These are phyloP conservation scores for Liopterus haemorrhoidalis DNA, from an alignment of 2,888 invertebrate species.

Conservation along the genomic window DNA sequence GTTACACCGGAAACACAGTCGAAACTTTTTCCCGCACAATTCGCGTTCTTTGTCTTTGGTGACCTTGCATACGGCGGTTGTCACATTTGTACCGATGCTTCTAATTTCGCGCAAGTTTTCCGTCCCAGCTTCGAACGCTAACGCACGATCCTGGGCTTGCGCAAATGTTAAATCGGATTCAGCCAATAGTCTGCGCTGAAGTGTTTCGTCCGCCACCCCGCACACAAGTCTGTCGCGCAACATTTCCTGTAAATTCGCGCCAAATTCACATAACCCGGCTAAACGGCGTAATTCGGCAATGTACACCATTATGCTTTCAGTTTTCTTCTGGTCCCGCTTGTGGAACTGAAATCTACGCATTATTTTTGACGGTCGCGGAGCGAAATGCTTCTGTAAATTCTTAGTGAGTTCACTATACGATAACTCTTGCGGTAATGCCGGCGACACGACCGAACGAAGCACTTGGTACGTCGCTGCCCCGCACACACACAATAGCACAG, in stretches of 20 bases:
- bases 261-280: constrained; percentile 1
- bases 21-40: neutral
- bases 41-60: neutral
- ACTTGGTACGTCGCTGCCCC: too few species aligned
- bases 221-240: constrained; percentile 5
- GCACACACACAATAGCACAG: too few species aligned
- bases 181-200: constrained; percentile 1
- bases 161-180: constrained; percentile 4
- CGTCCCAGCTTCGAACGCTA: constrained; percentile 3
- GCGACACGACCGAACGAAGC: too few species aligned
- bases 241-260: neutral
- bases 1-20: neutral
- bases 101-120: neutral
- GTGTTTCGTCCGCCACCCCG: constrained; percentile 1
- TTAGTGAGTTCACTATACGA: constrained; percentile 8
- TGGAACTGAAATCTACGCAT: constrained; percentile 15
- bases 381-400: constrained; percentile 7
- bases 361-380: constrained; percentile 11
- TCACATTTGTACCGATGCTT: constrained; percentile 1
- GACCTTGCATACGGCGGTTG: constrained; percentile 1
- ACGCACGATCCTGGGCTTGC: neutral
- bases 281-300: constrained; percentile 4
- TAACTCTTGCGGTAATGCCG: too few species aligned
- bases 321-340: constrained; percentile 10
- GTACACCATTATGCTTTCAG: neutral